Conservation (phyloP, 2,888 invertebrate genomes). For the Eilema caniola region DNA sequence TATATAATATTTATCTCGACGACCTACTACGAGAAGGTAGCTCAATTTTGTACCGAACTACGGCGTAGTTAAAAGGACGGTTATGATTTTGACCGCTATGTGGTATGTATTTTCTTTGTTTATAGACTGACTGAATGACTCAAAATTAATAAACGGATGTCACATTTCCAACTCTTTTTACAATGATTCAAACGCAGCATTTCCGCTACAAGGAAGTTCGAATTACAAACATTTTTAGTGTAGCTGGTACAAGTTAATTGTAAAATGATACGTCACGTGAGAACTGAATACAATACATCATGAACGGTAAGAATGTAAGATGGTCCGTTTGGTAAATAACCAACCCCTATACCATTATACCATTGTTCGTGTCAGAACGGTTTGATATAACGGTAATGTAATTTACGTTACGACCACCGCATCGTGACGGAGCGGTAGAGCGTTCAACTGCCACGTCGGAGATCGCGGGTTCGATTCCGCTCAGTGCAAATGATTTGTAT, state of each 20-base stretch:
- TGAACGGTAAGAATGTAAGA: slow-evolving; percentile 34
- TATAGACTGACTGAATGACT: too few relatives aligned
- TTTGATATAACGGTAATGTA: slow-evolving; percentile 14
- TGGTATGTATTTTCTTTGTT: too few relatives aligned
- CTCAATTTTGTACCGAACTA: too few relatives aligned
- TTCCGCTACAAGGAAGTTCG: slow-evolving; percentile 8
- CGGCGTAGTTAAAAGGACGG: too few relatives aligned
- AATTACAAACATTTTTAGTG: slow-evolving; percentile 16
- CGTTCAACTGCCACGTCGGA: too few relatives aligned
- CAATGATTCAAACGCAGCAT: not conserved
- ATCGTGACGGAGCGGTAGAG: too few relatives aligned
- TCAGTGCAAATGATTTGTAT: too few relatives aligned
- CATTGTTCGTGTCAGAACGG: slow-evolving; percentile 17
- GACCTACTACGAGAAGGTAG: too few relatives aligned
- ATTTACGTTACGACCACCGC: not conserved
- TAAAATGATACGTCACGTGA: slow-evolving; percentile 46
- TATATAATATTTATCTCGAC: too few relatives aligned
- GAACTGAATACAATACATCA: slow-evolving; percentile 46
- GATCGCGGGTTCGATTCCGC: too few relatives aligned
- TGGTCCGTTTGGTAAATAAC: slow-evolving; percentile 37
- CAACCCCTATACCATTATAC: slow-evolving; percentile 17
- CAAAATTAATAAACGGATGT: too few relatives aligned
- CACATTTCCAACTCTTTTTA: not conserved
- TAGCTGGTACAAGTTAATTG: slow-evolving; percentile 29
- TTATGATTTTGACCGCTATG: too few relatives aligned